phyloP scores from a whole-genome alignment of 2,797 vertebrate species.

The Lithobates pipiens region DNA sequence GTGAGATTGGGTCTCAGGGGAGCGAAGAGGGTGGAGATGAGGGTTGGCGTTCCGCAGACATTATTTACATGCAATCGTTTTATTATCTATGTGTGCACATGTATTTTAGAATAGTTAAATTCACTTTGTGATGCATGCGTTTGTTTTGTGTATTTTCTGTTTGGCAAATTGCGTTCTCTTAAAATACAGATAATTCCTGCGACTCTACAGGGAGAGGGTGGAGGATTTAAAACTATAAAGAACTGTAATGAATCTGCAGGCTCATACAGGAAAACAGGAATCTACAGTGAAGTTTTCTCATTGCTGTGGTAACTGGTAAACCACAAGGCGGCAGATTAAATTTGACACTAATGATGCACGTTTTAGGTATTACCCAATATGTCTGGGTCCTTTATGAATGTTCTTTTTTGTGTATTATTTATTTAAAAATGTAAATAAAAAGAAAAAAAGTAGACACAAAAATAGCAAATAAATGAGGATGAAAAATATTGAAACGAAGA shows the following conservation, averaged over 20 bases:
- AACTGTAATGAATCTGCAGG: background rate
- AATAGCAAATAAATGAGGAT: too few relatives aligned
- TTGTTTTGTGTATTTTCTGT: too few relatives aligned
- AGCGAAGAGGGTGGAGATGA: too few relatives aligned
- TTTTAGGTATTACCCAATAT: background rate
- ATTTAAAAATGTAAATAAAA: too few relatives aligned
- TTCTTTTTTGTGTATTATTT: background rate
- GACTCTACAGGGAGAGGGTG: background rate
- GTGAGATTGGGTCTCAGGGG: too few relatives aligned
- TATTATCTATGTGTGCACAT: too few relatives aligned
- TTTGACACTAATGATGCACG: background rate
- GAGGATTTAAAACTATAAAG: background rate
- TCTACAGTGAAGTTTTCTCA: background rate
- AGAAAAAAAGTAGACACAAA: too few relatives aligned
- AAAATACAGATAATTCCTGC: background rate
- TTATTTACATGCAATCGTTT: too few relatives aligned
- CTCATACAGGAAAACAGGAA: constrained; percentile 3
- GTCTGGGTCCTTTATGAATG: background rate
- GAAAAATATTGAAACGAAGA: too few relatives aligned
- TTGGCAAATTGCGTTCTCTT: background rate
- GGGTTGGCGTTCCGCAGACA: too few relatives aligned
- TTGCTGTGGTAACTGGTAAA: constrained; percentile 11
- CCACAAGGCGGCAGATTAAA: background rate
- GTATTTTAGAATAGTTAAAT: too few relatives aligned
- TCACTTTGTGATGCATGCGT: too few relatives aligned